phyloP scores from a whole-genome alignment of 2,888 invertebrate species.

The Melanostoma scalare region DNA sequence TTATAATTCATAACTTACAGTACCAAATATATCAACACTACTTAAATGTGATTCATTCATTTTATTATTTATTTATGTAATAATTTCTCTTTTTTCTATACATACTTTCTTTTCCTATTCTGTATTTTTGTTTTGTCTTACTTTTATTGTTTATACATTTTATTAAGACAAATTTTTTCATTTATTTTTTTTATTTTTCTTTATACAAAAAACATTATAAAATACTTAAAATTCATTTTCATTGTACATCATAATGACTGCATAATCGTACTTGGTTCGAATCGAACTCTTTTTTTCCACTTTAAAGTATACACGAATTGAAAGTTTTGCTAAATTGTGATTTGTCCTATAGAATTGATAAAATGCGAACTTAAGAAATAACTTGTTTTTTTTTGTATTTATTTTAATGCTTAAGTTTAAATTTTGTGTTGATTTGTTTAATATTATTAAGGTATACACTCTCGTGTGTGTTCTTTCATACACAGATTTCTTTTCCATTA shows the following conservation, averaged over 20 bases:
- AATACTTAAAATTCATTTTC: slow-evolving; percentile 65
- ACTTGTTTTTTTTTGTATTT: neutral
- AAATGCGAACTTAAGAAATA: slow-evolving; percentile 30
- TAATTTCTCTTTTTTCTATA: slow-evolving; percentile 19
- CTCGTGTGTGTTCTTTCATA: too few species aligned
- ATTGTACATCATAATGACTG: slow-evolving; percentile 59
- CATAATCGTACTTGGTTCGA: slow-evolving; percentile 24
- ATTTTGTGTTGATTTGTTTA: slow-evolving; percentile 20
- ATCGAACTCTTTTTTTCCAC: slow-evolving; percentile 36
- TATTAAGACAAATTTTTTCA: slow-evolving; percentile 32
- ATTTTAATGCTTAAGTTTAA: slow-evolving; percentile 8
- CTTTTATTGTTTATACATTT: slow-evolving; percentile 58
- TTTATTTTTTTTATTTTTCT: slow-evolving; percentile 37
- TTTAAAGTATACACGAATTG: slow-evolving; percentile 63
- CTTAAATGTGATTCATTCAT: slow-evolving; percentile 63
- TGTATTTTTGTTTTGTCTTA: neutral
- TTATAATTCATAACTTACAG: slow-evolving; percentile 69
- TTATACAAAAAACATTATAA: slow-evolving; percentile 71
- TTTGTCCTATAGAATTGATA: slow-evolving; percentile 60
- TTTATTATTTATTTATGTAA: slow-evolving; percentile 19
- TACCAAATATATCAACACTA: slow-evolving; percentile 73
- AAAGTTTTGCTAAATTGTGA: slow-evolving; percentile 56
- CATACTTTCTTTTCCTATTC: slow-evolving; percentile 25
- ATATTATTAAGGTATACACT: slow-evolving; percentile 1
- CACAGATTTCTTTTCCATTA: too few species aligned